Evolutionary conservation across 2,113 vertebrate species (phyloP).

Genomic region (Dipodomys merriami): DNA sequence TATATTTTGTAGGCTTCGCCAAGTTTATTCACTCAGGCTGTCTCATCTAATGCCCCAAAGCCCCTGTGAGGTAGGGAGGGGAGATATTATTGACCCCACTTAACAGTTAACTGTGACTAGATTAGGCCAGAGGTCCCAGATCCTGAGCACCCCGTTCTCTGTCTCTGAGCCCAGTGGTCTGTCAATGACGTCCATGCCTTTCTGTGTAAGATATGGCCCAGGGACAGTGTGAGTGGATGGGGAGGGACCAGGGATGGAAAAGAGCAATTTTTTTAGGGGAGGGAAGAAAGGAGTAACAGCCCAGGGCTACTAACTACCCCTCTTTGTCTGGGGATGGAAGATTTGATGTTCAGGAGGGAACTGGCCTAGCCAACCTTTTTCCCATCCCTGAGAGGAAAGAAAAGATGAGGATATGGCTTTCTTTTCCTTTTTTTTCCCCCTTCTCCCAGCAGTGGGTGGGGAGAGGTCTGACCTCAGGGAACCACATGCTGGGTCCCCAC

Average conservation of each 20-base stretch:
- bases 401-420: not conserved
- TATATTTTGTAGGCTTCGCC: slow-evolving; percentile 10
- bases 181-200: not conserved
- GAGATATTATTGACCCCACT: not conserved
- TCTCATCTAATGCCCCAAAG: not conserved
- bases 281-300: not conserved
- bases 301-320: not conserved
- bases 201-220: not conserved
- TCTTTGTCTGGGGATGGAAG: not conserved
- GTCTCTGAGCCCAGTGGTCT: not conserved
- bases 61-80: slow-evolving; percentile 56
- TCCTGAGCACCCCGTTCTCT: not conserved
- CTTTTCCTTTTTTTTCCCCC: not conserved
- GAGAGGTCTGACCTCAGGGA: not conserved
- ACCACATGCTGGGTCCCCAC: not conserved
- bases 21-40: not conserved
- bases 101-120: slow-evolving; percentile 29
- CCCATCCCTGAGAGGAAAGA: not conserved
- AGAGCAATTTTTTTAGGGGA: not conserved
- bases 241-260: not conserved
- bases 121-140: not conserved
- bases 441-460: not conserved
- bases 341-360: not conserved
- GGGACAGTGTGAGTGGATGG: not conserved
- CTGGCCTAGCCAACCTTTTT: not conserved